Percentiles rank a stretch among this genome's conserved stretches.
These are phyloP conservation scores for Temnothorax rugatulus DNA, from an alignment of 2,888 invertebrate species.

Conservation along the genomic window DNA sequence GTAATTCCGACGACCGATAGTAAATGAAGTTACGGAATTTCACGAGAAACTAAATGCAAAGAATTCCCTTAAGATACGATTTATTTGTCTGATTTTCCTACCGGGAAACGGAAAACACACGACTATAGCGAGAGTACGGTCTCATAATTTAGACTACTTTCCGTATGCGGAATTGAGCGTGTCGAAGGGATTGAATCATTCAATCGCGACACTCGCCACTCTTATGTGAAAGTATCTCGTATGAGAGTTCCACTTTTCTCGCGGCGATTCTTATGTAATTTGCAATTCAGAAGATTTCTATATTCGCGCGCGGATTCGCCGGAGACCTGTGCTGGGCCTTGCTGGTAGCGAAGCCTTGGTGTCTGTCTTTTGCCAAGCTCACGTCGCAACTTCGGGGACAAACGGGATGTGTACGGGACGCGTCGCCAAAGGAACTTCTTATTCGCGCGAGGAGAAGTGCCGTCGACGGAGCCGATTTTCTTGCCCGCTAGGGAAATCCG, in stretches of 20 bases:
- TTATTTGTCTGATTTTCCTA: not conserved
- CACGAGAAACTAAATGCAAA: not conserved
- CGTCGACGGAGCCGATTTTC: conserved; percentile 72
- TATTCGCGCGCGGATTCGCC: conserved; percentile 70
- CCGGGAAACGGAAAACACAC: not conserved
- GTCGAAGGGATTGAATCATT: conserved; percentile 64
- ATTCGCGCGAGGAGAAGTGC: conserved; percentile 77
- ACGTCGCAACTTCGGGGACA: conserved; percentile 67
- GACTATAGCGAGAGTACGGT: not conserved
- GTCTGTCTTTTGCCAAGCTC: conserved; percentile 63
- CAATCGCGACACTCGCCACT: conserved; percentile 51
- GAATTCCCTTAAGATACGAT: not conserved
- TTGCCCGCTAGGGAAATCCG: conserved; percentile 83
- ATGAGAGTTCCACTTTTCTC: conserved; percentile 57
- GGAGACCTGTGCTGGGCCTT: conserved; percentile 68
- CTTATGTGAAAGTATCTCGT: conserved; percentile 45
- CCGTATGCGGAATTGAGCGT: not conserved
- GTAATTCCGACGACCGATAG: not conserved
- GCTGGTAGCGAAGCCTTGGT: conserved; percentile 55
- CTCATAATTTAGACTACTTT: not conserved
- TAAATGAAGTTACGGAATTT: conserved; percentile 8
- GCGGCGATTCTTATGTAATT: conserved; percentile 65
- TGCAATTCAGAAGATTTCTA: conserved; percentile 75
- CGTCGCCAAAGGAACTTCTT: conserved; percentile 72
- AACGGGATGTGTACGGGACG: conserved; percentile 65